phyloP scores from a whole-genome alignment of 2,888 invertebrate species.

The Liopterus haemorrhoidalis region DNA sequence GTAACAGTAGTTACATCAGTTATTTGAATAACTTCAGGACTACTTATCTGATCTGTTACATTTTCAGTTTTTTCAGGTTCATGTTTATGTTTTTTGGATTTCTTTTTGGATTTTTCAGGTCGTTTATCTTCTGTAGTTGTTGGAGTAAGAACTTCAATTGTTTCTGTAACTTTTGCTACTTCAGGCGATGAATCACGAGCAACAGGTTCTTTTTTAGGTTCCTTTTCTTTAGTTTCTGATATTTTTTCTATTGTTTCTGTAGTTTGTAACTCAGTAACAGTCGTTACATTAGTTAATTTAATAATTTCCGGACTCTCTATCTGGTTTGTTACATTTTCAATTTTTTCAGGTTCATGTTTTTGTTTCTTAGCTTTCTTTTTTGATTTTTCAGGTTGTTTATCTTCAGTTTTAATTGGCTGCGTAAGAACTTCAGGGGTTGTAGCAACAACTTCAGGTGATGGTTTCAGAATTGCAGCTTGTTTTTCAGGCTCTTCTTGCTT shows the following conservation, averaged over 20 bases:
- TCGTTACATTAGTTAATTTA: not conserved
- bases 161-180: not conserved
- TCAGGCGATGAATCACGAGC: not conserved
- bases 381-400: slow-evolving; percentile 25
- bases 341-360: slow-evolving; percentile 14
- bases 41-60: slow-evolving; percentile 11
- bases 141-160: not conserved
- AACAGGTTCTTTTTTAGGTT: not conserved
- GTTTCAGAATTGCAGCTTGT: slow-evolving; percentile 12
- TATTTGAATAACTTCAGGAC: slow-evolving; percentile 17
- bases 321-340: not conserved
- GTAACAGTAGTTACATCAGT: slow-evolving; percentile 5
- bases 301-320: slow-evolving; percentile 22
- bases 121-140: slow-evolving; percentile 1
- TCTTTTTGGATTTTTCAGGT: not conserved
- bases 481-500: slow-evolving; percentile 16
- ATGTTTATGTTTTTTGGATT: slow-evolving; percentile 10
- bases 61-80: slow-evolving; percentile 16
- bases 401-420: slow-evolving; percentile 36
- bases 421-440: slow-evolving; percentile 25
- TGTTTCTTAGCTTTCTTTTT: slow-evolving; percentile 10
- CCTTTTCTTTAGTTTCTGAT: not conserved
- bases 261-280: slow-evolving; percentile 7
- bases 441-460: slow-evolving; percentile 7
- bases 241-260: slow-evolving; percentile 10